phyloP scores from a whole-genome alignment of 2,113 vertebrate genomes.

The Pachycephala philippinensis region DNA sequence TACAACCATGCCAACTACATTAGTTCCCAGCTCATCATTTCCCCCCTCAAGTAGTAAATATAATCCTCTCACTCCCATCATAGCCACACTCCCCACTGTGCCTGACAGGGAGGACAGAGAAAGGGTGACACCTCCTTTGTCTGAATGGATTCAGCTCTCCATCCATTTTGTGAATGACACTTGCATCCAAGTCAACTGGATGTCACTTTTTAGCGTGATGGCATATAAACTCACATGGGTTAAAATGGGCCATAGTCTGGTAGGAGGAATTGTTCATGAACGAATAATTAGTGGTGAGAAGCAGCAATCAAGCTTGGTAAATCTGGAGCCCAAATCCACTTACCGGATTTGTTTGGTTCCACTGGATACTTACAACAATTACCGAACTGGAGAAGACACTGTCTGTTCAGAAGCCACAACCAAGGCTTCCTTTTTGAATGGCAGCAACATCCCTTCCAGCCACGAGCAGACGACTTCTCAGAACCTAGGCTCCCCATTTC shows the following conservation, averaged over 20 bases:
- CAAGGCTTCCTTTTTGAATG: slow-evolving; percentile 75
- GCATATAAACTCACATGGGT: slow-evolving; percentile 97
- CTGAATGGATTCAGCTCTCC: slow-evolving; percentile 87
- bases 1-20: slow-evolving; percentile 62
- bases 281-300: slow-evolving; percentile 86
- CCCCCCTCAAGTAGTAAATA: slow-evolving; percentile 47
- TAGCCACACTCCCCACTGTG: slow-evolving; percentile 72
- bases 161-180: slow-evolving; percentile 89
- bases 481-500: slow-evolving; percentile 87
- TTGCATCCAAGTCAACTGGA: slow-evolving; percentile 90
- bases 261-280: slow-evolving; percentile 89
- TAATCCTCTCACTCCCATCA: slow-evolving; percentile 51
- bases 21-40: slow-evolving; percentile 30
- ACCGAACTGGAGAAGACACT: slow-evolving; percentile 87
- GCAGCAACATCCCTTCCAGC: slow-evolving; percentile 81
- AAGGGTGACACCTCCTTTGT: slow-evolving; percentile 77
- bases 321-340: slow-evolving; percentile 87
- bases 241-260: slow-evolving; percentile 91
- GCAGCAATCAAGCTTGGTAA: slow-evolving; percentile 81
- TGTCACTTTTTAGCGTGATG: slow-evolving; percentile 86
- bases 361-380: slow-evolving; percentile 88
- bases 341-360: slow-evolving; percentile 94
- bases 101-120: slow-evolving; percentile 70
- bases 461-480: slow-evolving; percentile 87
- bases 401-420: slow-evolving; percentile 90